phyloP scores from a whole-genome alignment of 1,140 invertebrate genomes.

The Lucilia cuprina region DNA sequence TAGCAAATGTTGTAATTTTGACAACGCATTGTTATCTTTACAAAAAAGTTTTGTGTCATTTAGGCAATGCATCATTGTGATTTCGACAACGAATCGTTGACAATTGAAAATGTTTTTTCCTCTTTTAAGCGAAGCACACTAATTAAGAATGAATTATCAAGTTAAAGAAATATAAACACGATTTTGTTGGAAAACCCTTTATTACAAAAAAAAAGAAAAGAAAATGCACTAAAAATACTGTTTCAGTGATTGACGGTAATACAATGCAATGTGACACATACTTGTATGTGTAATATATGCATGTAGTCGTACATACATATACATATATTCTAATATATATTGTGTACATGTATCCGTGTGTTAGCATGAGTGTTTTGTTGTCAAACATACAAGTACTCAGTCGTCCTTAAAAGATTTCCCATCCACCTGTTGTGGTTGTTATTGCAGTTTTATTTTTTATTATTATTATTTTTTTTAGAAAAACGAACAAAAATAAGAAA shows the following conservation, averaged over 20 bases:
- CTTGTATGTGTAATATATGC: background rate
- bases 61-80: too few relatives aligned
- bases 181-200: too few relatives aligned
- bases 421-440: conserved; percentile 10
- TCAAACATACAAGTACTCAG: background rate
- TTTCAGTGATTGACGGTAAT: conserved; percentile 1
- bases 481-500: background rate
- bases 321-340: background rate
- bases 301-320: background rate
- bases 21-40: too few relatives aligned
- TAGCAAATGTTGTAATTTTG: too few relatives aligned
- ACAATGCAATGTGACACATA: conserved; percentile 6
- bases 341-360: background rate
- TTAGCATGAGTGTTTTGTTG: background rate
- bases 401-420: background rate
- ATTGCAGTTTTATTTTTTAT: background rate
- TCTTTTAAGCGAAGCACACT: too few relatives aligned
- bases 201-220: background rate
- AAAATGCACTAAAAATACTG: background rate
- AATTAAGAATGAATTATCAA: too few relatives aligned
- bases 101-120: too few relatives aligned
- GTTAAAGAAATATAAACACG: too few relatives aligned
- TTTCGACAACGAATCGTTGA: too few relatives aligned
- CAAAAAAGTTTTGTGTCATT: too few relatives aligned
- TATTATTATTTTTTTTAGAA: background rate